These are phyloP conservation scores for Enteromius unitaeniatus DNA, from an alignment of 2,797 vertebrate genomes.

Conservation along the genomic window DNA sequence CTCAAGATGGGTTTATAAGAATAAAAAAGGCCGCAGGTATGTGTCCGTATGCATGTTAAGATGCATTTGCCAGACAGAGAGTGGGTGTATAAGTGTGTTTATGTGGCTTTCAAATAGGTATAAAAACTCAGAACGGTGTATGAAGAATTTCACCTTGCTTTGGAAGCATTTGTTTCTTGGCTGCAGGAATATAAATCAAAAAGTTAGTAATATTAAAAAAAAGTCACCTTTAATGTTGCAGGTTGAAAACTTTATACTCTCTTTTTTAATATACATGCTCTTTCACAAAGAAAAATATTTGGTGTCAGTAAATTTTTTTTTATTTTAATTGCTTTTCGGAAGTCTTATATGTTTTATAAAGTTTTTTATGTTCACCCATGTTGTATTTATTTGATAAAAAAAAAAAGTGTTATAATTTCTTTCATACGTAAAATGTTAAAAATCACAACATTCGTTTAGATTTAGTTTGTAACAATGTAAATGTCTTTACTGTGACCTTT, in stretches of 20 bases:
- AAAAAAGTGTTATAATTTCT: not conserved
- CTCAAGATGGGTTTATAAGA: slow-evolving; percentile 4
- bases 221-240: not conserved
- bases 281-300: not conserved
- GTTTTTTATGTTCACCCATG: not conserved
- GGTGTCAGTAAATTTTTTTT: not conserved
- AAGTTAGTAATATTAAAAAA: not conserved
- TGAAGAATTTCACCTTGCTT: not conserved
- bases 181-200: not conserved
- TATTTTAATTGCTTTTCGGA: not conserved
- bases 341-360: not conserved
- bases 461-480: not conserved
- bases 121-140: not conserved
- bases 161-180: not conserved
- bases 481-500: not conserved
- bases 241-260: not conserved
- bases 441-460: not conserved
- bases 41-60: slow-evolving; percentile 6
- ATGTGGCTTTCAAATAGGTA: slow-evolving; percentile 9
- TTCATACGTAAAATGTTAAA: not conserved
- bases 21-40: slow-evolving; percentile 1
- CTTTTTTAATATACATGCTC: not conserved
- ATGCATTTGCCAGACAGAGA: slow-evolving; percentile 16
- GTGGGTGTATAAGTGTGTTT: not conserved
- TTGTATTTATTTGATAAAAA: not conserved